Evolutionary conservation across 2,113 vertebrate species (phyloP), one percentile per base, ranked within the genome.

Genomic region (Elgaria multicarinata): DNA sequence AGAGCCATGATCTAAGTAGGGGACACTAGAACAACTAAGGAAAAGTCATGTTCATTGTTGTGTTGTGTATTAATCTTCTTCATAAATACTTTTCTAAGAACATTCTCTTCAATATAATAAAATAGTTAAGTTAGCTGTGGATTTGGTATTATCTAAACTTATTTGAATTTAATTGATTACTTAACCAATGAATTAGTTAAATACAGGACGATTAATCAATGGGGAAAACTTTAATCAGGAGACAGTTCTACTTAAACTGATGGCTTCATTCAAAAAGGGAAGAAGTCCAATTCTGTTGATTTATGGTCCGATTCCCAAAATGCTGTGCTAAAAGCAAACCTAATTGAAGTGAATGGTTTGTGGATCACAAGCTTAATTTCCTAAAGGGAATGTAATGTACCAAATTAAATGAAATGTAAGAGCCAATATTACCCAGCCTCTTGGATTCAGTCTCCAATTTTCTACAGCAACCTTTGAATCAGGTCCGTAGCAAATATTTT

Each of bases 341-440:
- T 69, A 85, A 85, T 85, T 89, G 88, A 85, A 84, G 82, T 78
- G 88, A 89, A 77, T 78, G 18, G 58, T 69, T 84, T 84, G 71
- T 89, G 88, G 88, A 84, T 89, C 88, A 84, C 44, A 84, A 64
- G 78, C 20, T 74, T 2, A 55, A 44, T 36, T 28, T 0, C 10
- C 8, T 6, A 64, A 50, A 85, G 89, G 88, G 83, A 90, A 79
- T 79, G 64, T 87, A 92, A 8, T 7, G n/a, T 31, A 90, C 7
- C 90, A 36, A 87, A 28, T 14, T n/a, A 76, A 24, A 3, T 86
- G 80, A 94, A 88, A 2, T 82, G 79, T 89, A 85, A 16, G 80
- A 31, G 2, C 67, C 91, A 20, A 0, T 85, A 53, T 83, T 87
- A 62, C n/a, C 36, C 72, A 76, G 10, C 58, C 58, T 89, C n/a